These are phyloP conservation scores for Pachycephus smyrnensis DNA, from an alignment of 2,888 invertebrate species.

Conservation along the genomic window DNA sequence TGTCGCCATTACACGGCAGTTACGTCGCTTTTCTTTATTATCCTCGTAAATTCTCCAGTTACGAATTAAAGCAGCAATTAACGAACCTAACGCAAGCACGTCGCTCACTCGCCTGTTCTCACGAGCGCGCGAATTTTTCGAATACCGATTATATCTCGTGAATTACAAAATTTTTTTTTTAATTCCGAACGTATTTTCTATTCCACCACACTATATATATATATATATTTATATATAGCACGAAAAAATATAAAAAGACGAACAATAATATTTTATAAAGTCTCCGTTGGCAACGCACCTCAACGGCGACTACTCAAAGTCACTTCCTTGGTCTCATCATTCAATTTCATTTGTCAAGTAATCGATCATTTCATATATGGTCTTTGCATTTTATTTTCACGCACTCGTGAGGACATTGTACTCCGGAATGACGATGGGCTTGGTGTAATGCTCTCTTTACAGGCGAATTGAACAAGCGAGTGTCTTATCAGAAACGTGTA, in stretches of 20 bases:
- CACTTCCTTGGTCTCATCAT: no score
- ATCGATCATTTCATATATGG: not conserved
- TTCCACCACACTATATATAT: no score
- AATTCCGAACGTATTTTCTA: not conserved
- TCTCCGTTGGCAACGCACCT: not conserved
- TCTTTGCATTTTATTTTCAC: not conserved
- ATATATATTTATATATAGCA: no score
- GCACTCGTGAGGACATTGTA: not conserved
- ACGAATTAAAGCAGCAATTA: slow-evolving; percentile 34
- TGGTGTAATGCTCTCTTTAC: not conserved
- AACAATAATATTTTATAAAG: not conserved
- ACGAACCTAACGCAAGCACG: not conserved
- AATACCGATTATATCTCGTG: not conserved
- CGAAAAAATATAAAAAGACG: not conserved
- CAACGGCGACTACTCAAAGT: no score
- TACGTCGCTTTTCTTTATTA: slow-evolving; percentile 31
- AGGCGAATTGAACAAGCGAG: not conserved
- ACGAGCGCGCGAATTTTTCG: not conserved
- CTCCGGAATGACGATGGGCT: not conserved
- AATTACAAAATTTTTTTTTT: not conserved
- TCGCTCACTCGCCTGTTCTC: not conserved
- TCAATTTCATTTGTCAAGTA: not conserved
- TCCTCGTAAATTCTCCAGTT: slow-evolving; percentile 33
- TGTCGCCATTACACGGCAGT: not conserved
- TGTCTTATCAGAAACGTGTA: not conserved